These are phyloP conservation scores for Hedychridium roseum DNA, from an alignment of 2,888 invertebrate species.

Conservation along the genomic window DNA sequence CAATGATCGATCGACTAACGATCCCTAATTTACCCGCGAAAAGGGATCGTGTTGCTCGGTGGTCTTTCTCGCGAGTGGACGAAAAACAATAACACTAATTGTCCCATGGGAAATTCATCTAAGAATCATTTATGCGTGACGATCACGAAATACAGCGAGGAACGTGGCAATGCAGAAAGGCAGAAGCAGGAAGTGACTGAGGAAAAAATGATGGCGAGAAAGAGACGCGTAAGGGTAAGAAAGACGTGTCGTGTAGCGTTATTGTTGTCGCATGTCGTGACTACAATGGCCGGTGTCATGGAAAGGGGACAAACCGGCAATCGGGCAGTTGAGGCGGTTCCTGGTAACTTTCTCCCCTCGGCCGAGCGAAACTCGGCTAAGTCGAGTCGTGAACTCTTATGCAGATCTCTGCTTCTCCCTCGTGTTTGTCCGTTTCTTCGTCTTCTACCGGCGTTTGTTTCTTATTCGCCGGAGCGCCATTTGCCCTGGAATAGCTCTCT, in stretches of 20 bases:
- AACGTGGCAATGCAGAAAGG: slow-evolving; percentile 10
- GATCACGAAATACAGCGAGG: too few species aligned
- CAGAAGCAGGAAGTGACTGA: too few species aligned
- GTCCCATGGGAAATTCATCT: slow-evolving; percentile 55
- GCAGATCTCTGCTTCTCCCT: slow-evolving; percentile 43
- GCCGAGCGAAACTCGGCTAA: slow-evolving; percentile 53
- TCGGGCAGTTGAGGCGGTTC: slow-evolving; percentile 51
- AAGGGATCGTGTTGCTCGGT: too few species aligned
- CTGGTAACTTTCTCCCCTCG: slow-evolving; percentile 54
- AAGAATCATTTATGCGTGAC: slow-evolving; percentile 28
- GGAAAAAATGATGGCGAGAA: too few species aligned
- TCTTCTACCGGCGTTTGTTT: slow-evolving; percentile 18
- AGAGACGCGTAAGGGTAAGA: slow-evolving; percentile 21
- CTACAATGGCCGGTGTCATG: slow-evolving; percentile 43
- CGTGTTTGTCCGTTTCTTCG: slow-evolving; percentile 13
- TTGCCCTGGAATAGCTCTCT: slow-evolving; percentile 39
- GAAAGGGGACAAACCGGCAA: slow-evolving; percentile 45
- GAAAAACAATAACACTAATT: too few species aligned
- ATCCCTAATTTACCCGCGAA: too few species aligned
- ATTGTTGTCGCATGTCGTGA: slow-evolving; percentile 47
- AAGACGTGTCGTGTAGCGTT: slow-evolving; percentile 38
- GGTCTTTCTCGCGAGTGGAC: too few species aligned
- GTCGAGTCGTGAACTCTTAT: slow-evolving; percentile 55
- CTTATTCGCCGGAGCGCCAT: slow-evolving; percentile 12
- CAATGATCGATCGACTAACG: too few species aligned